Evolutionary conservation across 1,140 invertebrate species (phyloP), one percentile per base, ranked within the genome.

Genomic region (Eumeta japonica): DNA sequence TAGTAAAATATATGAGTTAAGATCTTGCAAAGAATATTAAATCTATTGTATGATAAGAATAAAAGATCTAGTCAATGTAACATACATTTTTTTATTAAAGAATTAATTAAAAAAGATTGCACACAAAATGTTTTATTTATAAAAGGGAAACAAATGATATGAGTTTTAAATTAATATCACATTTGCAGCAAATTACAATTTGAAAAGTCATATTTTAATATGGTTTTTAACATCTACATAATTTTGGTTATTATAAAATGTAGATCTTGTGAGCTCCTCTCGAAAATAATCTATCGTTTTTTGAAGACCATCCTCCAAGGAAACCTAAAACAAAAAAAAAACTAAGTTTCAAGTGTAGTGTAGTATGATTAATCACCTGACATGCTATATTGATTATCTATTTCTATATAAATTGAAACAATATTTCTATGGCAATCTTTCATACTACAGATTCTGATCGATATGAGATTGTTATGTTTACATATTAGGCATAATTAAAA

Each of bases 271-370:
- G 39, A 94, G 63, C 75, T 97, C 94, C 57, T 89, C 87, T 43
- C 83, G 83, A 62, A 98, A 97, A 66, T 97, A 97, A 35, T 88
- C 82, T 38, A 97, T 90, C 11, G 94, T 97, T 66, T 86, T 87
- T 48, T 88, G 82, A 2, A 98, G 74, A 10, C 94, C 94, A 35
- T 84, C 81, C 61, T 86, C 79, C 39, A 98, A 72, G 2, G 86
- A 79, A 11, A 94, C 81, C 85, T 87, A 58, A 15, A 74, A 77
- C 44, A 37, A 54, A 55, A 43, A 46, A 48, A 47, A 31, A 39
- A 31, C n/a, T n/a, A n/a, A n/a, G n/a, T n/a, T n/a, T 9, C n/a
- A 27, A 9, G n/a, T 27, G 9, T 9, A 9, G n/a, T 27, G n/a
- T 27, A n/a, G 9, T 27, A 9, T 27, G n/a, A 27, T 9, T 9